Evolutionary conservation across 2,888 invertebrate species (phyloP), one percentile per base, ranked within the genome.

Genomic region (Mythimna pallens): DNA sequence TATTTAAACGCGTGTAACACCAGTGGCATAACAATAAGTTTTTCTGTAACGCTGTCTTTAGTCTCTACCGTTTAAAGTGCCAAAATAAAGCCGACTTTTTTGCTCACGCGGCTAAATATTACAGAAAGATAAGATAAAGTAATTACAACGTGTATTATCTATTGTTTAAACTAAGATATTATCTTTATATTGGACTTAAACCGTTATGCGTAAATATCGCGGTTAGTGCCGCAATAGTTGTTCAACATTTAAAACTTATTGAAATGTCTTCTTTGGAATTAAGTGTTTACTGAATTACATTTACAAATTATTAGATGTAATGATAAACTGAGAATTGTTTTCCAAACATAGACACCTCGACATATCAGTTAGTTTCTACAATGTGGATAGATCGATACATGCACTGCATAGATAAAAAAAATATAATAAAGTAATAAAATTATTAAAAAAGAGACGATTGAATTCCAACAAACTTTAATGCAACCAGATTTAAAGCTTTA

Each of bases 101-200:
- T 62, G 68, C 73, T 68, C 59, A 65, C 70, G 65, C 80, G 80
- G 76, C 71, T 73, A 79, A 82, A 78, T 86, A 84, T 77, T 76
- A 84, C 80, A 58, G 43, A 80, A 25, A 83, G 91, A 90, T 90
- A 90, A 90, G 90, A 89, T 90, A 87, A 89, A 81, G 77, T 88
- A 88, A 84, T 86, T 86, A 86, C 80, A 83, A 81, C 85, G 80
- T 81, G 83, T 84, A 82, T 90, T 89, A 89, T 88, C 90, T 85
- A 71, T 76, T 89, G 91, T 89, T 87, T 88, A 86, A 85, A 87
- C 86, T 80, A 66, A 79, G 88, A 87, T 86, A 81, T 82, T 82
- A 86, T 85, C 81, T 86, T 82, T 81, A 83, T 79, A 82, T 70
- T 82, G 71, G 73, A 70, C 73, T 79, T 78, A 75, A 79, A 75